phyloP scores from a whole-genome alignment of 2,888 invertebrate genomes.

The Synanthedon myopaeformis region DNA sequence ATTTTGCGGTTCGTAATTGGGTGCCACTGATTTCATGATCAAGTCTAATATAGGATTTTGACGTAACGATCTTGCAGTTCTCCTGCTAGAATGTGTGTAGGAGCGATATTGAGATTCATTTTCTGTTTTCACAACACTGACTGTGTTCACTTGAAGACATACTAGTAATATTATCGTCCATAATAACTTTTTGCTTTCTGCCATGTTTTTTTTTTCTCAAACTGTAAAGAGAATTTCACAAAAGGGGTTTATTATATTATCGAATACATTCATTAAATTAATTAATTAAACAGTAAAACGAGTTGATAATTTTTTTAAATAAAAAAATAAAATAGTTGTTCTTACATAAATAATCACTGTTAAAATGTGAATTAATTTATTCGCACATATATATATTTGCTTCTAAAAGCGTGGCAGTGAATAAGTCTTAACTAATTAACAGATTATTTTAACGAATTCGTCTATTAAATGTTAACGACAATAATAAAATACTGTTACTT shows the following conservation, averaged over 20 bases:
- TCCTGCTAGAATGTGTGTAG: background rate
- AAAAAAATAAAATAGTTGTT: too few species aligned
- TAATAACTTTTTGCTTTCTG: background rate
- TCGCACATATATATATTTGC: too few species aligned
- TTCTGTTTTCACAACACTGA: background rate
- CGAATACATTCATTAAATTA: too few species aligned
- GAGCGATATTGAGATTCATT: background rate
- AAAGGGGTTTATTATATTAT: background rate
- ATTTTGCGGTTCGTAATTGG: constrained; percentile 16
- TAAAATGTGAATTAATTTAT: too few species aligned
- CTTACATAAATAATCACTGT: too few species aligned
- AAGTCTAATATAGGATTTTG: constrained; percentile 19
- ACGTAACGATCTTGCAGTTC: constrained; percentile 10
- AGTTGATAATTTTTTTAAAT: too few species aligned
- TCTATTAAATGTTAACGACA: too few species aligned
- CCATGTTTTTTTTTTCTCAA: background rate
- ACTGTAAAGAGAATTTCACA: background rate
- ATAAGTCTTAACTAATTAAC: too few species aligned
- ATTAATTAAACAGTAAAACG: too few species aligned
- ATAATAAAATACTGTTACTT: too few species aligned
- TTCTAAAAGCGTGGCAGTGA: too few species aligned
- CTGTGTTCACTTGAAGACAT: background rate
- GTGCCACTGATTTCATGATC: constrained; percentile 16
- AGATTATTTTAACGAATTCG: too few species aligned
- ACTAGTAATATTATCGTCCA: background rate